phyloP scores from a whole-genome alignment of 2,113 vertebrate genomes.

The Crypturellus undulatus region DNA sequence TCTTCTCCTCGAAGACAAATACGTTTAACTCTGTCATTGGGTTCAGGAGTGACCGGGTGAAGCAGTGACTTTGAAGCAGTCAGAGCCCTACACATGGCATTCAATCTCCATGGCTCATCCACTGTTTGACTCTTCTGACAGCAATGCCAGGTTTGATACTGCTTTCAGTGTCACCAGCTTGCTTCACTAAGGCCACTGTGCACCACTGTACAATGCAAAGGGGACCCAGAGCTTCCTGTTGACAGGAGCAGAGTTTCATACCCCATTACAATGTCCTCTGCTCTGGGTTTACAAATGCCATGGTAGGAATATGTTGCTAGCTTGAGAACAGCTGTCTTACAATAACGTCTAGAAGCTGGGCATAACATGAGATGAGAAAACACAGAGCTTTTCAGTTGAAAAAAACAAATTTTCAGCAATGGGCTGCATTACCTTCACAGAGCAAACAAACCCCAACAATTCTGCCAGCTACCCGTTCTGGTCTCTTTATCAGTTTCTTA shows the following conservation, averaged over 20 bases:
- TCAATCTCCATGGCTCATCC: rapidly evolving
- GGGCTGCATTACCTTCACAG: neutral
- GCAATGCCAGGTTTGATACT: neutral
- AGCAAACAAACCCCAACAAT: neutral
- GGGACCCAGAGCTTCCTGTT: neutral
- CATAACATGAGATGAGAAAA: neutral
- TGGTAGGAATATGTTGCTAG: rapidly evolving
- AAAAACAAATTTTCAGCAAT: neutral
- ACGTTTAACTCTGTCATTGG: rapidly evolving
- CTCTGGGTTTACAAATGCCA: rapidly evolving
- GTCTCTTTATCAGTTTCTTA: neutral
- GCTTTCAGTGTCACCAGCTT: neutral
- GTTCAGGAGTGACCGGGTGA: neutral
- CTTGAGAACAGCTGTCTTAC: neutral
- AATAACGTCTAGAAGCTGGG: neutral
- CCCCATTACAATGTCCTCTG: neutral
- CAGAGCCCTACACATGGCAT: neutral
- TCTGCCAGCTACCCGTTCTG: neutral
- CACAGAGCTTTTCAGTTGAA: neutral
- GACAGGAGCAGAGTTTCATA: neutral
- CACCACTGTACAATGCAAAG: neutral
- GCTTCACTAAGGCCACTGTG: rapidly evolving
- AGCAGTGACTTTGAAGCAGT: neutral
- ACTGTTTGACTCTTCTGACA: neutral
- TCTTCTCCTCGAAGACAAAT: neutral